Evolutionary conservation across 2,113 vertebrate species (phyloP).

Genomic region (Eulemur macaco): DNA sequence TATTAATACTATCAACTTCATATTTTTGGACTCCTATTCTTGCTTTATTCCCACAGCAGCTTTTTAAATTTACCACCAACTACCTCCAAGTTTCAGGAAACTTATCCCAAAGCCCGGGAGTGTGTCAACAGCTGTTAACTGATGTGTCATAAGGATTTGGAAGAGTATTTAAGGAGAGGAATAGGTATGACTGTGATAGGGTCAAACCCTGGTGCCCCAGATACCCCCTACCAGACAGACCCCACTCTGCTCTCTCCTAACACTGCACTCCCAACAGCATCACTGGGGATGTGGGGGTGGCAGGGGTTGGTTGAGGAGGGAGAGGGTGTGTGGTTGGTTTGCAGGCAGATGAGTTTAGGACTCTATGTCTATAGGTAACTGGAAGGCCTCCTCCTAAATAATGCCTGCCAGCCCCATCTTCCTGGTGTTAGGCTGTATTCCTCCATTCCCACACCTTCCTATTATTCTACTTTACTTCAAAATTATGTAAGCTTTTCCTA

Average conservation of each 20-base stretch:
- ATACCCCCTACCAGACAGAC: not conserved
- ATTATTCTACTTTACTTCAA: not conserved
- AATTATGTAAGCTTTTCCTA: not conserved
- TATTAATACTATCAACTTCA: not conserved
- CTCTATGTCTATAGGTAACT: not conserved
- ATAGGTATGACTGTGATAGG: not conserved
- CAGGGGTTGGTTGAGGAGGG: not conserved
- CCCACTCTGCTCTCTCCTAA: not conserved
- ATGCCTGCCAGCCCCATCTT: too few relatives aligned
- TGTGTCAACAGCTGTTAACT: not conserved
- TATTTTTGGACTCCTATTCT: not conserved
- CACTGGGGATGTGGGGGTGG: not conserved
- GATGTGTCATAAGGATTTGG: not conserved
- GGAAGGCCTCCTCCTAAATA: not conserved
- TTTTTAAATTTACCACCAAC: not conserved
- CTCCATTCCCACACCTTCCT: not conserved
- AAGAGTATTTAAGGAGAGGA: not conserved
- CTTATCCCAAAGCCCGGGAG: not conserved
- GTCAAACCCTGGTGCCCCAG: fast-evolving
- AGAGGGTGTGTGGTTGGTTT: not conserved
- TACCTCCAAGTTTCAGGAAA: not conserved
- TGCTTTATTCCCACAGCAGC: not conserved
- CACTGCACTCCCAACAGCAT: fast-evolving
- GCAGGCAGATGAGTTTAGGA: not conserved
- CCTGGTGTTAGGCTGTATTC: not conserved